phyloP scores from a whole-genome alignment of 1,140 invertebrate genomes.

The Dufourea novaeangliae region DNA sequence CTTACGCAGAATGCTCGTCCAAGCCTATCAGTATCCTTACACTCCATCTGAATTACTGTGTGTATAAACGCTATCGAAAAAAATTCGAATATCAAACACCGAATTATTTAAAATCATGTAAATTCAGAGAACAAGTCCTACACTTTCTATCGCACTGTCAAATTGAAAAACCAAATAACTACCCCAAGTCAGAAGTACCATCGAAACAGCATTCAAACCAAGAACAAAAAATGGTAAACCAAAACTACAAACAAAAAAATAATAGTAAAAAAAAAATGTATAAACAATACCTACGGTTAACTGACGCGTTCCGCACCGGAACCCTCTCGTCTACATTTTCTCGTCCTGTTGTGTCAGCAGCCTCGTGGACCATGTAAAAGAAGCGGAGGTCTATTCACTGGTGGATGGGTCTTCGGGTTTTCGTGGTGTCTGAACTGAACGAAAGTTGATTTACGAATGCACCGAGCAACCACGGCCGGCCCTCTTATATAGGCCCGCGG shows the following conservation, averaged over 20 bases:
- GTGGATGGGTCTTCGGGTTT: constrained; percentile 65
- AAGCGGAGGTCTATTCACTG: constrained; percentile 58
- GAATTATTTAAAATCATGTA: no score
- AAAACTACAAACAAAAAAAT: not conserved
- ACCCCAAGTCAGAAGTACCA: no score
- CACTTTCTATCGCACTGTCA: no score
- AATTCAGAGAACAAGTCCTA: no score
- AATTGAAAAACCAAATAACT: no score
- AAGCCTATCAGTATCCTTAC: no score
- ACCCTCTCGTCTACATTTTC: constrained; percentile 76
- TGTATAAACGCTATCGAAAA: no score
- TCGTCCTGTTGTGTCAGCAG: constrained; percentile 62
- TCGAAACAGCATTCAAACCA: constrained; percentile 1
- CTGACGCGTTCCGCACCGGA: constrained; percentile 77
- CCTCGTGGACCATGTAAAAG: constrained; percentile 58
- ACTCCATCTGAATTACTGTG: no score
- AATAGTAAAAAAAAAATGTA: not conserved
- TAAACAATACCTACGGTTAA: constrained; percentile 75
- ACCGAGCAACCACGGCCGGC: constrained; percentile 52
- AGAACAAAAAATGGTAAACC: constrained; percentile 44
- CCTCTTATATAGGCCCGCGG: constrained; percentile 75
- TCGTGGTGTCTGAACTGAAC: constrained; percentile 68
- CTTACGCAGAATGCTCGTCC: no score
- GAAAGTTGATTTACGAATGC: constrained; percentile 77
- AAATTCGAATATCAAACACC: no score